Conservation (phyloP, 2,113 vertebrate species). For the Cyanistes caeruleus region DNA sequence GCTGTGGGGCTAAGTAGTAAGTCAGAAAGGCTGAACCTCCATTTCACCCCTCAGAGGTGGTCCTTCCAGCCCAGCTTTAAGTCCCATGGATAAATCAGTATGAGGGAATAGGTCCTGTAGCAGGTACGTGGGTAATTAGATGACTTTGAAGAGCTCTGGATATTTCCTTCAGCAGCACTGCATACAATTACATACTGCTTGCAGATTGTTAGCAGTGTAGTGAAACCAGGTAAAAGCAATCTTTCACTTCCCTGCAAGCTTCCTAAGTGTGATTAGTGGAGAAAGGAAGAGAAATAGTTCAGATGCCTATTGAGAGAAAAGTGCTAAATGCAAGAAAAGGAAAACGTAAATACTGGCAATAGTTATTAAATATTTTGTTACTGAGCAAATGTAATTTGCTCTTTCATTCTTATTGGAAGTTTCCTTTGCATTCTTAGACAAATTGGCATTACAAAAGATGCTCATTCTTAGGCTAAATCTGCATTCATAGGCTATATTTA, state of each 20-base stretch:
- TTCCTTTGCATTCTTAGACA: background rate
- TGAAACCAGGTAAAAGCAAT: background rate
- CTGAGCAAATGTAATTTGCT: background rate
- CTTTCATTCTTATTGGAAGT: background rate
- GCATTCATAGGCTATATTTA: constrained; percentile 23
- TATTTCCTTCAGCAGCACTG: background rate
- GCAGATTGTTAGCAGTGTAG: background rate
- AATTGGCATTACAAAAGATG: background rate
- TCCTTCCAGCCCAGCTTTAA: constrained; percentile 21
- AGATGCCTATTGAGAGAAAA: background rate
- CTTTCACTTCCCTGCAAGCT: background rate
- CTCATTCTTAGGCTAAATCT: background rate
- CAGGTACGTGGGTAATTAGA: constrained; percentile 9
- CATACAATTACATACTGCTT: background rate
- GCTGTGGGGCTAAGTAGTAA: constrained; percentile 42
- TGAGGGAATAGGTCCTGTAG: background rate
- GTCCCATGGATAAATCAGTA: constrained; percentile 24
- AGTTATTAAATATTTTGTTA: constrained; percentile 15
- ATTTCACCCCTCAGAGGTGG: constrained; percentile 63
- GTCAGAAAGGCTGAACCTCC: constrained; percentile 32
- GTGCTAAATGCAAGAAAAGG: background rate
- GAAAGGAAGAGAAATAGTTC: background rate
- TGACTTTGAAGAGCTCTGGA: background rate
- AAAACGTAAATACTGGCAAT: background rate
- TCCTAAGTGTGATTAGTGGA: background rate